A percentile compares a stretch with the other conserved stretches of the same genome.
Conservation (phyloP, 1,140 invertebrate species). For the Drosophila jambulina region DNA sequence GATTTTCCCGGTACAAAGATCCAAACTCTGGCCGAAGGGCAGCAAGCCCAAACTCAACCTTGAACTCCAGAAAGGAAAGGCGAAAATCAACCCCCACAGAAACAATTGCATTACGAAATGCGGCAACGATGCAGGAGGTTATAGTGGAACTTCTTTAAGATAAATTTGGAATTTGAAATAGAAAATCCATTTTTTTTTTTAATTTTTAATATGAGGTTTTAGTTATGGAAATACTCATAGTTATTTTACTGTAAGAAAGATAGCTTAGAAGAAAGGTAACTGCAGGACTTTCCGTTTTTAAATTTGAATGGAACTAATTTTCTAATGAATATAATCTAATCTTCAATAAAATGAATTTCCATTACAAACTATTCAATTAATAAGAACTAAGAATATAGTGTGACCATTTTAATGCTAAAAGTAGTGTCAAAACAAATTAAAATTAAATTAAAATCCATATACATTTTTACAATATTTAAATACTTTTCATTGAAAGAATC, state of each 20-base stretch:
- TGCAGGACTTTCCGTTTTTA: no score
- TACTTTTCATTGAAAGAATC: not conserved
- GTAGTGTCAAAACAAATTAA: no score
- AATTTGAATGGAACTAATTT: no score
- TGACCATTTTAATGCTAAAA: not conserved
- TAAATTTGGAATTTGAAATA: not conserved
- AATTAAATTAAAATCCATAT: no score
- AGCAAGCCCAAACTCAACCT: constrained; percentile 46
- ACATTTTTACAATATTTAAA: not conserved
- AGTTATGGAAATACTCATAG: not conserved
- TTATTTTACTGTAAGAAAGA: not conserved
- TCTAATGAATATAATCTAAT: no score
- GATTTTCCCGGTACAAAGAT: constrained; percentile 48
- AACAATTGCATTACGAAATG: constrained; percentile 65
- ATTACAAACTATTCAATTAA: no score
- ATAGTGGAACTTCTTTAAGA: not conserved
- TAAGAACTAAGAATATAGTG: no score
- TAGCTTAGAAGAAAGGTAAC: no score
- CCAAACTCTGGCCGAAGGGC: constrained; percentile 21
- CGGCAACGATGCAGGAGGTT: constrained; percentile 49
- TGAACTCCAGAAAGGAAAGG: constrained; percentile 43
- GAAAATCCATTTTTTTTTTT: not conserved
- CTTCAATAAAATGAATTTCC: no score
- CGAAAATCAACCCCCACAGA: constrained; percentile 41
- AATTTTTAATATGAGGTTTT: not conserved